Conservation (phyloP, 2,113 vertebrate species). For the Orcinus orca region DNA sequence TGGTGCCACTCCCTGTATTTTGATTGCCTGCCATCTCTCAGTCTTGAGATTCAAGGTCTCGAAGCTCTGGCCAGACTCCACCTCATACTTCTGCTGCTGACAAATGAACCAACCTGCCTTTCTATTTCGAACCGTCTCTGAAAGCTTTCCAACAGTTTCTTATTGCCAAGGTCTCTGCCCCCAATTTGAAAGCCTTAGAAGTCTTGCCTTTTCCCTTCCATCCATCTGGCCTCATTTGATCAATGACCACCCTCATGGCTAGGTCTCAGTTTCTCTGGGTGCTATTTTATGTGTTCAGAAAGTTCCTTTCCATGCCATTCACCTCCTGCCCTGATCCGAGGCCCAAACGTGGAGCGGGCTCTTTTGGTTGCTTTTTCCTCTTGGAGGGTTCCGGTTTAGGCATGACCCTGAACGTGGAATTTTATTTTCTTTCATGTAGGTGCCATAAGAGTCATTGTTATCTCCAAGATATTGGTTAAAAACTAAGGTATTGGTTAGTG, state of each 20-base stretch:
- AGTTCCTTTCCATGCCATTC: fast-evolving
- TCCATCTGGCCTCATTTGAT: not conserved
- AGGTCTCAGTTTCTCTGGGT: not conserved
- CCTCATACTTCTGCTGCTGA: not conserved
- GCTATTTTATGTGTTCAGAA: not conserved
- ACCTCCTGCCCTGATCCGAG: not conserved
- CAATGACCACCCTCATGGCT: fast-evolving
- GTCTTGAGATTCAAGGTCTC: not conserved
- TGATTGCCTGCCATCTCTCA: not conserved
- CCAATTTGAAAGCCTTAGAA: not conserved
- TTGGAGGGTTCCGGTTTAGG: not conserved
- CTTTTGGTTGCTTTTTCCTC: not conserved
- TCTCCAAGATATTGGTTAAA: not conserved
- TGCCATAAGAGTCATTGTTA: not conserved
- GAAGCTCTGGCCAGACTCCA: not conserved
- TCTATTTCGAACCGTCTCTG: not conserved
- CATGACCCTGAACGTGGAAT: not conserved
- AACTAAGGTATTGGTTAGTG: not conserved
- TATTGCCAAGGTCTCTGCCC: not conserved
- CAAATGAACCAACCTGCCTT: not conserved
- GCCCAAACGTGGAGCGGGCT: not conserved
- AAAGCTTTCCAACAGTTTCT: not conserved
- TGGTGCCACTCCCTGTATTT: not conserved
- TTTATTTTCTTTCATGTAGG: not conserved
- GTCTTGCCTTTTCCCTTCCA: not conserved